Percentiles rank a stretch among this genome's conserved stretches.
Conservation (phyloP, 2,888 invertebrate species). For the Xanthorhoe spadicearia region DNA sequence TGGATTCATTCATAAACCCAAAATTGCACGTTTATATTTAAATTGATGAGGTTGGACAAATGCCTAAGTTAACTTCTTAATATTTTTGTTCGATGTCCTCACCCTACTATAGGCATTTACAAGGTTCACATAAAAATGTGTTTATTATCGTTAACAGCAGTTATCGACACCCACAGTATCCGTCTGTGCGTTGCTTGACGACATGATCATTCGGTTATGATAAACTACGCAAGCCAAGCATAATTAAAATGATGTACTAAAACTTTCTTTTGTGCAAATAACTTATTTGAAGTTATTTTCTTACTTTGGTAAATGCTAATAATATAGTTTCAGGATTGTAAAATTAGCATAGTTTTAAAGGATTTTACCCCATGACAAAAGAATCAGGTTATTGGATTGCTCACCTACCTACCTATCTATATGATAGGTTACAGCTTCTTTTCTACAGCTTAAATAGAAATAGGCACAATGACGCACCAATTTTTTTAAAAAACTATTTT, state of each 20-base stretch:
- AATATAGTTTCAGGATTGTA: too few relatives aligned
- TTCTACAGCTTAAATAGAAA: neutral
- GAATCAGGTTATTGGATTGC: too few relatives aligned
- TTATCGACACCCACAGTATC: constrained; percentile 55
- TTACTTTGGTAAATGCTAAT: too few relatives aligned
- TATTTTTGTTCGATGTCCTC: constrained; percentile 7
- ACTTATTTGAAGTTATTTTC: too few relatives aligned
- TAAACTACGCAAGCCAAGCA: neutral
- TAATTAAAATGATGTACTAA: too few relatives aligned
- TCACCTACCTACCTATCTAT: too few relatives aligned
- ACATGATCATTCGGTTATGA: constrained; percentile 28
- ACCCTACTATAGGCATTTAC: constrained; percentile 8
- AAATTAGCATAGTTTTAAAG: too few relatives aligned
- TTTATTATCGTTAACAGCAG: constrained; percentile 22
- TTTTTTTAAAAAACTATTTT: neutral
- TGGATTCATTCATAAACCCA: too few relatives aligned
- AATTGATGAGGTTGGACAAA: too few relatives aligned
- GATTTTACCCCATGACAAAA: too few relatives aligned
- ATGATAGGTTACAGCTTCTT: too few relatives aligned
- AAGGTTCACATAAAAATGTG: neutral
- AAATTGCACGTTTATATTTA: too few relatives aligned
- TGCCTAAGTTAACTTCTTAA: neutral
- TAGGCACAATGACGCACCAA: neutral
- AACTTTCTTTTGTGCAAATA: neutral
- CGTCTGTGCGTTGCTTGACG: constrained; percentile 42